Conservation (phyloP, 1,140 invertebrate genomes). For the Aricia agestis region DNA sequence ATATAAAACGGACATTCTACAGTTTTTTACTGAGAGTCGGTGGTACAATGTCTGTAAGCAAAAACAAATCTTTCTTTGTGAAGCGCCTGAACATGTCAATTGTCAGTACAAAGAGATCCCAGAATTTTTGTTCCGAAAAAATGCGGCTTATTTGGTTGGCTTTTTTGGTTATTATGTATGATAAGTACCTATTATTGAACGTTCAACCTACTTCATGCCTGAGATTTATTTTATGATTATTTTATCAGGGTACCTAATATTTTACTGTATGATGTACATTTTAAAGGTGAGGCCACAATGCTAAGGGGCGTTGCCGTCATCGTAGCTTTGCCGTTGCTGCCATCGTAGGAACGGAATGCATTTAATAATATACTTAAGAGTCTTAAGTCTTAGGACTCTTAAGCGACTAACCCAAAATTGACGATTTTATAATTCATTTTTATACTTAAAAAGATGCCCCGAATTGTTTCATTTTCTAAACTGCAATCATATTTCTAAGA, state of each 20-base stretch:
- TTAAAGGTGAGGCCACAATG: too few species aligned
- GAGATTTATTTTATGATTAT: neutral
- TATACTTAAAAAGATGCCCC: too few species aligned
- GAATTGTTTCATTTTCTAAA: too few species aligned
- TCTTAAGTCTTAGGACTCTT: too few species aligned
- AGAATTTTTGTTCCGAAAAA: neutral
- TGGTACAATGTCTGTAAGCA: neutral
- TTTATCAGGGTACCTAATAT: neutral
- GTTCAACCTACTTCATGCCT: neutral
- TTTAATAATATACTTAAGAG: too few species aligned
- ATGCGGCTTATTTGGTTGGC: neutral
- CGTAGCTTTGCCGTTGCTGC: too few species aligned
- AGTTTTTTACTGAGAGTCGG: neutral
- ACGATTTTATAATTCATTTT: too few species aligned
- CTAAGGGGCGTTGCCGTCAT: too few species aligned
- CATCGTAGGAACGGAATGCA: too few species aligned
- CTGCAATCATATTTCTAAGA: too few species aligned
- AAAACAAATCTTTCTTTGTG: neutral
- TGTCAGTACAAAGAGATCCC: neutral
- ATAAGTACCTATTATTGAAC: neutral
- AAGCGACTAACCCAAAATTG: too few species aligned
- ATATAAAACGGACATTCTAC: neutral
- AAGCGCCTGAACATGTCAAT: neutral
- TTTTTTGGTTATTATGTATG: neutral
- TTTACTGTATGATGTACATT: neutral